A percentile compares a stretch with the other conserved stretches of the same genome.
phyloP scores from a whole-genome alignment of 2,888 invertebrate genomes.

The Encarsia formosa region DNA sequence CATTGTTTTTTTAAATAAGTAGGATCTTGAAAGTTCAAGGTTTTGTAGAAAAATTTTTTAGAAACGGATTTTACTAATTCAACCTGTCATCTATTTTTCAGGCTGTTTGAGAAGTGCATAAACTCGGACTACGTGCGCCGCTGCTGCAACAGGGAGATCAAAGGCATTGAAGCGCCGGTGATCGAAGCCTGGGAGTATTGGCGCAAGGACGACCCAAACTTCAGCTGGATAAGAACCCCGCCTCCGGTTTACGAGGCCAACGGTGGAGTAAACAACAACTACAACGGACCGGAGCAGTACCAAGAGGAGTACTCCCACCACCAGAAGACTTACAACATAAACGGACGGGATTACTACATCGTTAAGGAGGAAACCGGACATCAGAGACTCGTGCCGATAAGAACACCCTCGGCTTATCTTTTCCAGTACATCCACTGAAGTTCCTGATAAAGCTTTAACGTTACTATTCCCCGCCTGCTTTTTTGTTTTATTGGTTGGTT shows the following conservation, averaged over 20 bases:
- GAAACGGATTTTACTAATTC: too few relatives aligned
- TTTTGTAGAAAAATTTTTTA: too few relatives aligned
- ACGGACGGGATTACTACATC: constrained; percentile 74
- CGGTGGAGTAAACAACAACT: too few relatives aligned
- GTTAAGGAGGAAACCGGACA: constrained; percentile 60
- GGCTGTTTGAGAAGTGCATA: not conserved
- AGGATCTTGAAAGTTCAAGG: too few relatives aligned
- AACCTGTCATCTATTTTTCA: not conserved
- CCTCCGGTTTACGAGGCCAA: constrained; percentile 23
- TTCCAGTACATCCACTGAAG: constrained; percentile 59
- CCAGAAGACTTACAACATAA: constrained; percentile 51
- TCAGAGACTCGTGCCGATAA: constrained; percentile 66
- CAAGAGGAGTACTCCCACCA: not conserved
- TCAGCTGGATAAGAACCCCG: constrained; percentile 25
- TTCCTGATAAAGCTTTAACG: not conserved
- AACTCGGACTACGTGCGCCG: constrained; percentile 2
- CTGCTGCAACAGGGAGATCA: constrained; percentile 2
- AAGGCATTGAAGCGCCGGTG: not conserved
- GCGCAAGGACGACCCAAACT: constrained; percentile 2
- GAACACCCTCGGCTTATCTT: constrained; percentile 73
- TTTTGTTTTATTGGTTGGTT: too few relatives aligned
- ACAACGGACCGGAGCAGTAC: too few relatives aligned
- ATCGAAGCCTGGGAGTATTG: constrained; percentile 4
- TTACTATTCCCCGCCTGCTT: not conserved
- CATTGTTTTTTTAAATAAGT: too few relatives aligned